A percentile compares a stretch with the other conserved stretches of the same genome.
phyloP scores from a whole-genome alignment of 2,797 vertebrate genomes.

The Sus cebifrons region DNA sequence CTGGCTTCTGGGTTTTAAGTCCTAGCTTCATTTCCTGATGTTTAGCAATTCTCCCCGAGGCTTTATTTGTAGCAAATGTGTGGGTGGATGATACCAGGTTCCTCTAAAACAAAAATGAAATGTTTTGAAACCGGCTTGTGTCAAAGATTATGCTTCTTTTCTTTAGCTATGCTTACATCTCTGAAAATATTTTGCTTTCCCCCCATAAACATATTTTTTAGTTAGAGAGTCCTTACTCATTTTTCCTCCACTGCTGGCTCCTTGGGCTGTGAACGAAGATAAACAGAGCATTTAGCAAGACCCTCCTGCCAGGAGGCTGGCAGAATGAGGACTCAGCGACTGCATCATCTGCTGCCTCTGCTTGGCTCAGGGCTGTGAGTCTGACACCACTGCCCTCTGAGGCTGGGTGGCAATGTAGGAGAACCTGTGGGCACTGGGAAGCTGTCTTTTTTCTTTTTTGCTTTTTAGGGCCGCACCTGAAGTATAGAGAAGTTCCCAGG shows the following conservation, averaged over 20 bases:
- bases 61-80: conserved; percentile 13
- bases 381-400: neutral
- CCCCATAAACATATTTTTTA: conserved; percentile 5
- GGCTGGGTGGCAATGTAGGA: neutral
- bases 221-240: neutral
- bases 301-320: neutral
- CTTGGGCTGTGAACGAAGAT: neutral
- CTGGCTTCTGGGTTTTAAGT: conserved; percentile 21
- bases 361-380: neutral
- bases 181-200: conserved; percentile 22
- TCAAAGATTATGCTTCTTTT: conserved; percentile 22
- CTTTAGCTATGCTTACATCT: neutral
- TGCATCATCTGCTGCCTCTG: neutral
- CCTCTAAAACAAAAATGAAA: conserved; percentile 55
- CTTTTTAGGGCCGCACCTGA: too few species aligned
- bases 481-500: too few species aligned
- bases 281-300: neutral
- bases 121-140: conserved; percentile 29
- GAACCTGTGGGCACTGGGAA: neutral
- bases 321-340: neutral
- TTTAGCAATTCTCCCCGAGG: neutral
- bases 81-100: conserved; percentile 1
- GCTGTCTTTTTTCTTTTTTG: neutral
- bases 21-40: neutral
- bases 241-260: neutral